Base-by-base conservation (phyloP, 2,888 invertebrate genomes). In the Drosophila tanythrix region DNA sequence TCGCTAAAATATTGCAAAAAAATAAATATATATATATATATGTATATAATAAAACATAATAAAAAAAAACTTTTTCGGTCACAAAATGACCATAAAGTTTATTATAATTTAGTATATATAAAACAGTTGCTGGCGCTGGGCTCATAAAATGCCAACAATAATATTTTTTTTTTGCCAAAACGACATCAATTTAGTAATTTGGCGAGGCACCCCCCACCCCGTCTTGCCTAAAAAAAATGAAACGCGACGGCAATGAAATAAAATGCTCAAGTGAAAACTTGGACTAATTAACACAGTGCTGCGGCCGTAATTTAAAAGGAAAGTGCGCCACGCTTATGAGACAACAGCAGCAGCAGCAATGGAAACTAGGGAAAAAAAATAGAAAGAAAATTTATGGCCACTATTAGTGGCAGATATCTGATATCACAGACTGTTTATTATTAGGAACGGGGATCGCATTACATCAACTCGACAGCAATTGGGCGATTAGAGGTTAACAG, bases 71-170 rank as follows among this genome's bases (percentile, higher is more conserved):
- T 66, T 84, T 46, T 83, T 87, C 50, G 74, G 80, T 68, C 88
- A 67, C 88, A 88, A 89, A 85, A 85, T 76, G 81, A 56, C 71
- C 86, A 89, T 85, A 82, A 89, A 85, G 89, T 85, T 88, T 82
- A 88, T 87, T 70, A 79, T 82, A 85, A 74, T 79, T 53, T 67
- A 60, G 55, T 66, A 68, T 70, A 68, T 63, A 58, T 68, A 62
- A 71, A 78, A 80, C 76, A 67, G 76, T 65, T 72, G 61, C 64
- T 64, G 33, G 43, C 61, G 48, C 52, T 55, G 63, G 53, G 56
- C 67, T 62, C 72, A 51, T 64, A 52, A 81, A 78, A 68, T 52
- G 62, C 46, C 60, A 74, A 75, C 50, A 70, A 57, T 36, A 69
- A 48, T 40, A 18, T 27, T 38, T 61, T 36, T 51, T 43, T 27